Evolutionary conservation across 92 coral and sea anemone genomes (phyloP), one percentile per base, ranked within the genome.

Genomic region (Phymanthus crucifer): DNA sequence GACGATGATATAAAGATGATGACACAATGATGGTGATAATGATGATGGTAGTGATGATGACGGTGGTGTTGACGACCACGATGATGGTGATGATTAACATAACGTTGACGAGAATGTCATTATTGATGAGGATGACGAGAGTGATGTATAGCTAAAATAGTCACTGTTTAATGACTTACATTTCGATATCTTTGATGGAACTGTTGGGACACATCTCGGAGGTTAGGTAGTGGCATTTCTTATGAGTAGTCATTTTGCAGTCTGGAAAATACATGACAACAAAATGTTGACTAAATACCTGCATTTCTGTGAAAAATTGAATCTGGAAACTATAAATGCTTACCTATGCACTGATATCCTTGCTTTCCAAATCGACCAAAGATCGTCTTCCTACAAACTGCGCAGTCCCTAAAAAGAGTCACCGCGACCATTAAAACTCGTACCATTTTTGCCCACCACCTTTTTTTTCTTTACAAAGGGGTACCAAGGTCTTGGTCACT

Each of bases 301-400:
- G 18, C 14, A 43, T 11, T 10, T 43, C 18, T 11, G 0, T 0
- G 10, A 43, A 43, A 6, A 11, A 43, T 0, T 11, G 2, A 3
- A 54, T 19, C 64, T 29, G 4, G 16, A 54, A 21, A 21, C 31
- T 7, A 19, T 7, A 66, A 31, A 66, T 66, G n/a, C 71, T 32
- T 79, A 94, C 98, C 98, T 94, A 90, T 89, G 70, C 98, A 94
- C 76, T 87, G 88, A 77, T 94, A 94, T 57, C 97, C 98, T 73
- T 92, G 97, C 76, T 94, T 94, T 72, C 98, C 97, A 50, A 91
- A 78, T 56, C 48, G 80, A 18, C 98, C 94, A 26, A 74, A 84
- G 73, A 94, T 84, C 71, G 90, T 52, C 56, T 83, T 80, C 32
- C 81, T 74, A 46, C 98, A 94, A 29, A 92, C 94, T n/a, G 84